These are phyloP conservation scores for Drosophila nr. perissopoda DNA, from an alignment of 2,888 invertebrate genomes.

Conservation along the genomic window DNA sequence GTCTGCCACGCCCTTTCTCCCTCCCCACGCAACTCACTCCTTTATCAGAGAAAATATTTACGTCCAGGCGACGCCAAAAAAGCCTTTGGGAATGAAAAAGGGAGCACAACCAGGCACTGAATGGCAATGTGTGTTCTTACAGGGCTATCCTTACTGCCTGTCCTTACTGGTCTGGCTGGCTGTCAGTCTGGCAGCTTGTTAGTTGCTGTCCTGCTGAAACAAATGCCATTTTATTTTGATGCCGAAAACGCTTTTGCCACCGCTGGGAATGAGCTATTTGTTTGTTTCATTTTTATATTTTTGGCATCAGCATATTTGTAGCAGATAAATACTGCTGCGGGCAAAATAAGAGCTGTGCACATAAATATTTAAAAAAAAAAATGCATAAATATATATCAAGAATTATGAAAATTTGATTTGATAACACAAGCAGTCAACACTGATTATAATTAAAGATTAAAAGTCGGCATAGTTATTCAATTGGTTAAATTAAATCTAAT, in stretches of 20 bases:
- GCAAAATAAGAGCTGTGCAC: not conserved
- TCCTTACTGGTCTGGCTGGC: conserved; percentile 8
- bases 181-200: conserved; percentile 49
- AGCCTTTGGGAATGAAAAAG: conserved; percentile 40
- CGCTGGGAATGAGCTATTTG: conserved; percentile 40
- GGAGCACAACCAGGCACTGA: conserved; percentile 31
- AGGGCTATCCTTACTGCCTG: not conserved
- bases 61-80: conserved; percentile 58
- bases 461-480: not conserved
- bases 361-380: not conserved
- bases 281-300: conserved; percentile 22
- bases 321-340: not conserved
- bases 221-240: conserved; percentile 72
- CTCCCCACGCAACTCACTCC: not conserved
- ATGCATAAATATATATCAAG: not conserved
- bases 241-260: conserved; percentile 59
- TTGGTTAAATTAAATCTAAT: not conserved
- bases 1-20: conserved; percentile 1
- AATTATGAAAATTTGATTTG: not conserved
- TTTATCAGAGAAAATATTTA: conserved; percentile 28
- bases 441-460: too few species aligned
- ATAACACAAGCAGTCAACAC: not conserved
- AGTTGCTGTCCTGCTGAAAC: conserved; percentile 46
- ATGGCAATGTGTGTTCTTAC: conserved; percentile 42
- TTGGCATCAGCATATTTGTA: conserved; percentile 19